Evolutionary conservation across 2,113 vertebrate species (phyloP).

Genomic region (Isurus oxyrinchus): DNA sequence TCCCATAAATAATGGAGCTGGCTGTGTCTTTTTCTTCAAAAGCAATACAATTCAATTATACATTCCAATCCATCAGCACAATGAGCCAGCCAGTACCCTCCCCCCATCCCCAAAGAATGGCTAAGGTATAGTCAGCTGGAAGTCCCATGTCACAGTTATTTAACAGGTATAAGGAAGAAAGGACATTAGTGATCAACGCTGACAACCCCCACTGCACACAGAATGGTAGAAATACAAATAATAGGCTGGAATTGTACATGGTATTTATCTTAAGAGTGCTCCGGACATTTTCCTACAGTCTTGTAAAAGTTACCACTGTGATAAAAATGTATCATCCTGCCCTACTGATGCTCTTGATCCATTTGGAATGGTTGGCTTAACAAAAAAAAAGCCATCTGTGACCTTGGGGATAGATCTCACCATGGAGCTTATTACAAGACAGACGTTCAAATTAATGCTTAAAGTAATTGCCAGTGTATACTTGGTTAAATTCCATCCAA

Average conservation of each 20-base stretch:
- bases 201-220: neutral
- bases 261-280: neutral
- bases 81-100: too few relatives aligned
- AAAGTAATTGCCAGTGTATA: neutral
- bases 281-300: neutral
- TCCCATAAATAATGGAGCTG: neutral
- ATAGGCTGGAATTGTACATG: neutral
- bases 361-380: neutral
- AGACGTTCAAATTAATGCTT: neutral
- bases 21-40: neutral
- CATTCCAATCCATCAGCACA: neutral
- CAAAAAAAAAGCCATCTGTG: neutral
- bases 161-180: neutral
- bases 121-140: neutral
- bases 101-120: neutral
- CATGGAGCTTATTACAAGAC: neutral
- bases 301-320: neutral
- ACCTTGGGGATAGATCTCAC: conserved; percentile 9
- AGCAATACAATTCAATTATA: neutral
- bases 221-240: neutral
- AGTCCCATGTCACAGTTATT: neutral
- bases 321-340: neutral
- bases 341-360: neutral
- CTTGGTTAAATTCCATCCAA: neutral
- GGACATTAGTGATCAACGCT: neutral